Base-by-base conservation (phyloP, 1,140 invertebrate species). In the Cheumatopsyche charites region DNA sequence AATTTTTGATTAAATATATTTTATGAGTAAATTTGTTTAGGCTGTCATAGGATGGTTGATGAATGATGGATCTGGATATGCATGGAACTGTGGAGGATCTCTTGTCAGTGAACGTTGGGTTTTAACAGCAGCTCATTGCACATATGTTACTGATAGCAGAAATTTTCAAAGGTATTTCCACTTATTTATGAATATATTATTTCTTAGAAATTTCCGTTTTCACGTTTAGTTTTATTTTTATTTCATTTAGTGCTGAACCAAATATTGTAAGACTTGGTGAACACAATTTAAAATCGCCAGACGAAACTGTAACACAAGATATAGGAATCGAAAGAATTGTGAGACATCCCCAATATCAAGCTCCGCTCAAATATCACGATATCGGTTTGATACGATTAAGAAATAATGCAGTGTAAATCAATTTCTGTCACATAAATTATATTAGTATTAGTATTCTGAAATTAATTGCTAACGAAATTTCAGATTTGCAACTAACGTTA, bases 321-420 rank as follows among this genome's bases (percentile, higher is more conserved):
- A 58, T 76, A 26, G 19, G 52, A 19, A 82, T 87, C 5, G 66
- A 76, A 13, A 73, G 76, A 49, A 79, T 84, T 5, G 80, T 82
- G 12, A 73, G 76, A 17, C 86, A 87, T 80, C 86, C 85, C 0
- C 62, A 82, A 9, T 87, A 86, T 73, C 72, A 73, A 26, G 55
- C 79, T 1, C 79, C 79, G 0, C 76, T 67, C 12, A 78, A 82
- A 43, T 88, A 88, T 77, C 78, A 79, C 26, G 83, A 85, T 43
- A 80, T 84, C 63, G 83, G 83, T 0, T 26, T 85, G 0, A 62
- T 85, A 9, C 77, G 81, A 72, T 41, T 84, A 7, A 62, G 25
- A 1, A 36, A 49, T 47, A 11, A 45, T 0, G 63, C 55, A 13
- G 63, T 23, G 73, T 36, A 61, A 52, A 17, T 12, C 29, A 5